These are phyloP conservation scores for Osmoderma eremita DNA, from an alignment of 2,888 invertebrate species.

Conservation along the genomic window DNA sequence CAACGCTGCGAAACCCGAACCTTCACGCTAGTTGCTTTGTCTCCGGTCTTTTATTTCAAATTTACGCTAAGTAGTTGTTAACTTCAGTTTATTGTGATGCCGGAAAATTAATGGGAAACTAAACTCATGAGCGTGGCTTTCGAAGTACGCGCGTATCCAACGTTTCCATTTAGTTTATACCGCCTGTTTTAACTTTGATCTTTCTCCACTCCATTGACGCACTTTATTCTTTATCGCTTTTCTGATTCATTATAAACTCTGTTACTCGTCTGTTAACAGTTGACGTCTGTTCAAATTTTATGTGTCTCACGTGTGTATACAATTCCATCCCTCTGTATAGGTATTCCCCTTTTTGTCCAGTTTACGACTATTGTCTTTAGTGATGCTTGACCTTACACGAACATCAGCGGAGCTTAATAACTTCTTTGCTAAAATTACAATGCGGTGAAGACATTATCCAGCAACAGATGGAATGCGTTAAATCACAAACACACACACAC, in stretches of 20 bases:
- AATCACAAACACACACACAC: neutral
- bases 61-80: conserved; percentile 33
- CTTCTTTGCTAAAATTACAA: conserved; percentile 30
- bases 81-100: conserved; percentile 40
- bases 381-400: conserved; percentile 26
- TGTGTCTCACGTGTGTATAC: conserved; percentile 59
- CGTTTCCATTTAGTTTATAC: conserved; percentile 53
- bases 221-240: conserved; percentile 61
- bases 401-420: conserved; percentile 20
- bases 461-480: neutral
- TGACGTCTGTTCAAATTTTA: conserved; percentile 60
- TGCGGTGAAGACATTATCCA: conserved; percentile 23
- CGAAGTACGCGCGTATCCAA: conserved; percentile 51
- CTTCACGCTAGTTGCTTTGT: conserved; percentile 4
- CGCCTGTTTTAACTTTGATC: conserved; percentile 58
- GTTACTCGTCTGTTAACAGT: conserved; percentile 61
- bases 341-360: conserved; percentile 41
- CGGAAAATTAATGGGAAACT: conserved; percentile 40
- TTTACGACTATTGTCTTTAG: conserved; percentile 40
- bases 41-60: conserved; percentile 15
- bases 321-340: conserved; percentile 47
- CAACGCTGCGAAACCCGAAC: neutral
- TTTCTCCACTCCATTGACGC: conserved; percentile 59
- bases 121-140: conserved; percentile 43
- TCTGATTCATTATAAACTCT: conserved; percentile 60